Percentiles rank a stretch among this genome's conserved stretches.
These are phyloP conservation scores for Ornithoptera priamus DNA, from an alignment of 2,888 invertebrate species.

Conservation along the genomic window DNA sequence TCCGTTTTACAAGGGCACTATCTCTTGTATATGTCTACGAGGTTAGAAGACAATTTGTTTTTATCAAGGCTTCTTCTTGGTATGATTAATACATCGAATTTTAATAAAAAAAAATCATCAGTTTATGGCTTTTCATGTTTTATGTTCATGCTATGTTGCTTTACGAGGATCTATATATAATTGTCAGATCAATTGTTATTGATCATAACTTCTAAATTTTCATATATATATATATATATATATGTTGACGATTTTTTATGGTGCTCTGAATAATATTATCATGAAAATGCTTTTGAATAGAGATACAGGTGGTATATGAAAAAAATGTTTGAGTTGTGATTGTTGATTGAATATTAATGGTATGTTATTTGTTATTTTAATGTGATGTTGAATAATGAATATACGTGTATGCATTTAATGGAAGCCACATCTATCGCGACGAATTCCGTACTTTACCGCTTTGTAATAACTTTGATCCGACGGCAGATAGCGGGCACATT, in stretches of 20 bases:
- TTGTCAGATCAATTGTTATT: too few species aligned
- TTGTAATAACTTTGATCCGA: slow-evolving; percentile 59
- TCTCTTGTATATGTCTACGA: background rate
- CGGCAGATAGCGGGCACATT: slow-evolving; percentile 55
- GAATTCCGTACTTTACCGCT: slow-evolving; percentile 51
- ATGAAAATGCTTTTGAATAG: too few species aligned
- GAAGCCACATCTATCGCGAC: slow-evolving; percentile 37
- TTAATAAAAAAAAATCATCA: too few species aligned
- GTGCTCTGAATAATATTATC: too few species aligned
- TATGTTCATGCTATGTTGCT: too few species aligned
- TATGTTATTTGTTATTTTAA: background rate
- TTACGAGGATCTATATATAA: too few species aligned
- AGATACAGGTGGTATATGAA: background rate
- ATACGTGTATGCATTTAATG: background rate
- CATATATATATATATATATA: too few species aligned
- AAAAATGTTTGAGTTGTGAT: background rate
- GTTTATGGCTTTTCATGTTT: too few species aligned
- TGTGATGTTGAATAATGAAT: background rate
- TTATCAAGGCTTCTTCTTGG: too few species aligned
- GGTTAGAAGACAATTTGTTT: background rate
- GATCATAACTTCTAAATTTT: too few species aligned
- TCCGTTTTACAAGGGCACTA: background rate
- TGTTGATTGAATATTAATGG: slow-evolving; percentile 3
- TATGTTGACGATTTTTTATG: too few species aligned
- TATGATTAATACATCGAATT: too few species aligned